Evolutionary conservation across 2,888 invertebrate genomes (phyloP), one percentile per base, ranked within the genome.

Genomic region (Mythimna loreyi): DNA sequence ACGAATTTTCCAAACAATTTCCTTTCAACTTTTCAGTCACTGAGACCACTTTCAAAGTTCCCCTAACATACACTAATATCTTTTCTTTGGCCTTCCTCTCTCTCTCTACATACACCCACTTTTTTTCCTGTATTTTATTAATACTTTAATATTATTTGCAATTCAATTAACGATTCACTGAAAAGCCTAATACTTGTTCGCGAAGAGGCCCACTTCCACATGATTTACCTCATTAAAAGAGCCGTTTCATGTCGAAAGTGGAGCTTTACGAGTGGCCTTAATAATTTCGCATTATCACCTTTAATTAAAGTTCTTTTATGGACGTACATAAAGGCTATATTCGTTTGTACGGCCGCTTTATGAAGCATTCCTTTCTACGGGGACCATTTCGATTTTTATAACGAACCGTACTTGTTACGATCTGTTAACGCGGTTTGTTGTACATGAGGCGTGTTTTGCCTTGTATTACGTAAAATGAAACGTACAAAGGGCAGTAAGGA

Each of bases 261-360:
- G 50, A 36, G 5, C 61, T 68, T 68, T 68, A 70, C 30, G 67
- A 71, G 53, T 74, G 65, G 45, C 67, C 72, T 60, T 71, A 80
- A 82, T 78, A 68, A 69, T 67, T 72, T 59, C 33, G 57, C 60
- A 74, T 67, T 67, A 75, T 82, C 83, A 83, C 65, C 67, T 23
- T 74, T 82, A 83, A 83, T 83, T 84, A 82, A 68, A 30, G 64
- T 63, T 62, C 68, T 23, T 80, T 81, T 78, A 80, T 75, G 52
- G 65, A 40, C 47, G 47, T 25, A 63, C 73, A 75, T 82, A 76
- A 82, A 81, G 67, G 56, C 43, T 53, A n/a, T 72, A 71, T 83
- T 83, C 65, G 68, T 56, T 50, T 40, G 65, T 56, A 66, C 53
- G 40, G 50, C 28, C 47, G 74, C 69, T 73, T 66, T 80, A 70